These are phyloP conservation scores for Calliopum simillimum DNA, from an alignment of 2,888 invertebrate genomes.

Conservation along the genomic window DNA sequence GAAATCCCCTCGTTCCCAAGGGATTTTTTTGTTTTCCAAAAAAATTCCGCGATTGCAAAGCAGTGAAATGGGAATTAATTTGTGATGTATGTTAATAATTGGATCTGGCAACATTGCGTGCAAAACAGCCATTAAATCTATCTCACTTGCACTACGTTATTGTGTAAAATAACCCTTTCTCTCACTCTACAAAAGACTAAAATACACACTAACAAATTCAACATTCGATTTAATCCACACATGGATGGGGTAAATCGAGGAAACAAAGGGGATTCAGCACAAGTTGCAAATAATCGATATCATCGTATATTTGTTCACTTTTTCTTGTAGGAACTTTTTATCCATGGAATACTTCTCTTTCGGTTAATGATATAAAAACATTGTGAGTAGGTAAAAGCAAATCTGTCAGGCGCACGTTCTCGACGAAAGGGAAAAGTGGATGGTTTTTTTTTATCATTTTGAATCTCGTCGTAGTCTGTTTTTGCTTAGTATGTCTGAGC, in stretches of 20 bases:
- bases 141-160: constrained; percentile 6
- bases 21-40: no score
- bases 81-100: neutral
- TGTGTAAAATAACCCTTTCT: neutral
- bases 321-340: constrained; percentile 8
- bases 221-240: no score
- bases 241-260: neutral
- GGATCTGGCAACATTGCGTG: constrained; percentile 20
- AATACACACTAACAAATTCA: neutral
- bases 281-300: constrained; percentile 33
- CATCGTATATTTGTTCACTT: constrained; percentile 27
- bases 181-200: neutral
- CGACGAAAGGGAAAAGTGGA: neutral
- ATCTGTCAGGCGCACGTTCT: neutral
- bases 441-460: neutral
- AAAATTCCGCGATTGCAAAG: no score
- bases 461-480: neutral
- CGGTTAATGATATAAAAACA: neutral
- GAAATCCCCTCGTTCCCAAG: no score
- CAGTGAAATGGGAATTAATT: no score
- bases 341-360: constrained; percentile 19
- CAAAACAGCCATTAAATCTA: constrained; percentile 4
- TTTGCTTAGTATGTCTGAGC: neutral
- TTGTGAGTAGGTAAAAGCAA: no score
- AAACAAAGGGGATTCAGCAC: no score